Evolutionary conservation across 2,113 vertebrate genomes (phyloP).

Genomic region (Scalopus aquaticus): DNA sequence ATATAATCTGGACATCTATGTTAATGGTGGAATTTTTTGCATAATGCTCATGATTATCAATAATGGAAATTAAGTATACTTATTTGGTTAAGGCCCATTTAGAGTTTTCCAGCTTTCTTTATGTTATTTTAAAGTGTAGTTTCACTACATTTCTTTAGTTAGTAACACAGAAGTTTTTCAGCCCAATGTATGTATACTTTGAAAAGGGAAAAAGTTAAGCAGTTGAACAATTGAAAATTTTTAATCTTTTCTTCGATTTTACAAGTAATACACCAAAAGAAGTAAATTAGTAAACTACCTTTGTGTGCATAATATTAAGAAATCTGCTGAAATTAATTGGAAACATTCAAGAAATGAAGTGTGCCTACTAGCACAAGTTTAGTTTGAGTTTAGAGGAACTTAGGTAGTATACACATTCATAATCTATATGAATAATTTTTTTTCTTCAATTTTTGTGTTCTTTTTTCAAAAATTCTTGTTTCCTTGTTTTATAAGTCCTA

Average conservation of each 20-base stretch:
- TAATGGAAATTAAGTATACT: conserved; percentile 11
- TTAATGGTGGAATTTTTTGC: conserved; percentile 35
- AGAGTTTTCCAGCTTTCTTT: conserved; percentile 36
- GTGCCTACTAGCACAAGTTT: conserved; percentile 4
- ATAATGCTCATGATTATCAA: conserved; percentile 33
- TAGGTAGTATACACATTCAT: conserved; percentile 5
- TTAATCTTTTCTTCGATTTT: conserved; percentile 46
- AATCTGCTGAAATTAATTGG: conserved; percentile 35
- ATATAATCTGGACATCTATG: conserved; percentile 9
- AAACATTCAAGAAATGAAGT: conserved; percentile 45
- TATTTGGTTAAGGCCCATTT: conserved; percentile 21
- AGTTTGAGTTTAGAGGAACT: conserved; percentile 48
- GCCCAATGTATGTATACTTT: conserved; percentile 31
- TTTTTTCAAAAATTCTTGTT: conserved; percentile 45
- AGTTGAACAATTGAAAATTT: conserved; percentile 15
- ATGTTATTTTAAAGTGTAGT: conserved; percentile 28
- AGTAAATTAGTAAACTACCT: background rate
- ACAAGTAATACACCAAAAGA: conserved; percentile 32
- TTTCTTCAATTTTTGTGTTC: conserved; percentile 38
- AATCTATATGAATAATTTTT: background rate
- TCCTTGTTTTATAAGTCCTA: conserved; percentile 36
- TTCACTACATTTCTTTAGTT: conserved; percentile 29
- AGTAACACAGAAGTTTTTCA: conserved; percentile 26
- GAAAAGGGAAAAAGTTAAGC: conserved; percentile 29
- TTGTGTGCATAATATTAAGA: conserved; percentile 30